These are phyloP conservation scores for Cheilosia urbana DNA, from an alignment of 2,888 invertebrate species.

Conservation along the genomic window DNA sequence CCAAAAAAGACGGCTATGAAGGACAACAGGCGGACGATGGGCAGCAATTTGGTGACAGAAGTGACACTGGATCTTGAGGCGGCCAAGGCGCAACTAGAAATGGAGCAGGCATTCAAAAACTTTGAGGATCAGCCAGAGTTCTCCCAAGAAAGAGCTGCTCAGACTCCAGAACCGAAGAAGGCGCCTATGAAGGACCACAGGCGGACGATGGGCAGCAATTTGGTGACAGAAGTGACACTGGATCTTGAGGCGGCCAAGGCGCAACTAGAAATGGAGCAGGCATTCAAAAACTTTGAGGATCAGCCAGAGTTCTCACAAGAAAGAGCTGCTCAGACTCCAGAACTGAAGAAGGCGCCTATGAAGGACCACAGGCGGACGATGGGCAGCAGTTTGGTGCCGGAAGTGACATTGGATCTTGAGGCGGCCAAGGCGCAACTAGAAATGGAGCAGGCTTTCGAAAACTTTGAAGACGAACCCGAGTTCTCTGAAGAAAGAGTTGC, in stretches of 20 bases:
- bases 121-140: constrained; percentile 53
- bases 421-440: constrained; percentile 34
- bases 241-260: constrained; percentile 35
- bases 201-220: constrained; percentile 22
- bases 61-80: constrained; percentile 26
- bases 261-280: constrained; percentile 27
- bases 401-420: constrained; percentile 15
- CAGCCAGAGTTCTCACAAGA: constrained; percentile 5
- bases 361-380: constrained; percentile 38
- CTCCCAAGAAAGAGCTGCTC: not conserved
- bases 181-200: not conserved
- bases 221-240: not conserved
- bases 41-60: not conserved
- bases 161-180: constrained; percentile 50
- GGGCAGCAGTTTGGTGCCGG: not conserved
- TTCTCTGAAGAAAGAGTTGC: not conserved
- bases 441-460: constrained; percentile 40
- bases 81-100: constrained; percentile 38
- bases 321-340: constrained; percentile 25
- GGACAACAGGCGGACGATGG: constrained; percentile 11
- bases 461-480: constrained; percentile 43
- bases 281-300: constrained; percentile 52
- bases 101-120: constrained; percentile 51
- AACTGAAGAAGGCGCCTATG: not conserved
- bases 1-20: not conserved